A percentile compares a stretch with the other conserved stretches of the same genome.
phyloP scores from a whole-genome alignment of 2,113 vertebrate species.

The Gnathonemus longibarbis region DNA sequence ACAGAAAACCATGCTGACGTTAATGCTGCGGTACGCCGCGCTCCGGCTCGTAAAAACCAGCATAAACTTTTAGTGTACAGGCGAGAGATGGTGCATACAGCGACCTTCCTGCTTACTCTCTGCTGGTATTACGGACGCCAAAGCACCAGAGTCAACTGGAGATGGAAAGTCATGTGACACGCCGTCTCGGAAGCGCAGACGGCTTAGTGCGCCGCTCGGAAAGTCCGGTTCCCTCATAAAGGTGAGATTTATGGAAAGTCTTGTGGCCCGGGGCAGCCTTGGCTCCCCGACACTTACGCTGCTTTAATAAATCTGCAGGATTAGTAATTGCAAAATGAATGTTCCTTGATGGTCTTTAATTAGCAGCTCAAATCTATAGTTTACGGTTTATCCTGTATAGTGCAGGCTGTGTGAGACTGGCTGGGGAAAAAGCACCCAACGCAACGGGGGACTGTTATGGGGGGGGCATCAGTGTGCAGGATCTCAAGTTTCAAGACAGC shows the following conservation, averaged over 20 bases:
- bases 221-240: neutral
- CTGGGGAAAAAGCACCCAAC: neutral
- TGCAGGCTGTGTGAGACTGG: neutral
- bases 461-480: neutral
- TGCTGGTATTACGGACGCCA: neutral
- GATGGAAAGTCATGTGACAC: neutral
- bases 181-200: neutral
- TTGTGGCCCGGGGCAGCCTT: neutral
- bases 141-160: too few species aligned
- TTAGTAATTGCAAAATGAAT: neutral
- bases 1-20: neutral
- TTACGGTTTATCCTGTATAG: neutral
- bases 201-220: neutral
- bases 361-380: neutral
- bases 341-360: neutral
- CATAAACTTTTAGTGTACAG: neutral
- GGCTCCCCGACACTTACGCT: neutral
- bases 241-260: neutral
- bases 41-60: neutral
- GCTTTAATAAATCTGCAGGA: neutral
- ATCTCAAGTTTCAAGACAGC: neutral
- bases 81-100: neutral
- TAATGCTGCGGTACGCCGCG: neutral
- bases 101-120: neutral
- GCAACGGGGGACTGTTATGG: neutral